Percentiles rank a stretch among this genome's conserved stretches.
These are phyloP conservation scores for Psix sp. DNA, from an alignment of 1,140 invertebrate species.

Conservation along the genomic window DNA sequence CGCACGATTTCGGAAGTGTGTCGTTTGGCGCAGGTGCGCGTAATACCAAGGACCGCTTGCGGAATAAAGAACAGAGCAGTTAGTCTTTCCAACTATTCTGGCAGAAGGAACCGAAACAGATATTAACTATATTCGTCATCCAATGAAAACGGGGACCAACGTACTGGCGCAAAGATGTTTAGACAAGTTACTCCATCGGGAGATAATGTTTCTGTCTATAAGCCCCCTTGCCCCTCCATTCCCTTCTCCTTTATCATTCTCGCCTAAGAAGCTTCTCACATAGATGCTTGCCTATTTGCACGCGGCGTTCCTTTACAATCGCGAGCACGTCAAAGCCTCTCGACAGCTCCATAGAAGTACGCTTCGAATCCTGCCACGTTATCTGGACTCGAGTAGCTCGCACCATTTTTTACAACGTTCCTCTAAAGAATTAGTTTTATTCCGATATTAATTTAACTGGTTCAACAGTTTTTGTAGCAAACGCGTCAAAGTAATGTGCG, in stretches of 20 bases:
- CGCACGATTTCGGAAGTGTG: slow-evolving; percentile 56
- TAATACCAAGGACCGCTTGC: slow-evolving; percentile 3
- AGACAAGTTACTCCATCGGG: slow-evolving; percentile 64
- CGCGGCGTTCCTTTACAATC: slow-evolving; percentile 31
- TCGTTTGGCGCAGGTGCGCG: slow-evolving; percentile 54
- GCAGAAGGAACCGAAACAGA: slow-evolving; percentile 37
- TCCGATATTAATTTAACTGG: slow-evolving; percentile 36
- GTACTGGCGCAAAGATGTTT: slow-evolving; percentile 66
- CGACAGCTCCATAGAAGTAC: no score
- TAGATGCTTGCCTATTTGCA: slow-evolving; percentile 46
- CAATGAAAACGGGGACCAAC: slow-evolving; percentile 63
- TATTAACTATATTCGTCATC: slow-evolving; percentile 66
- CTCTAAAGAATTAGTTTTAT: slow-evolving; percentile 28
- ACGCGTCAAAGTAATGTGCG: slow-evolving; percentile 28
- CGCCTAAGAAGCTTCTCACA: slow-evolving; percentile 57
- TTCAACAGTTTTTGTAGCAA: slow-evolving; percentile 21
- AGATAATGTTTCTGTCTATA: slow-evolving; percentile 58
- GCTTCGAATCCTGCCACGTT: no score
- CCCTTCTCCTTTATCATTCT: slow-evolving; percentile 61
- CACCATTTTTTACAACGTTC: no score
- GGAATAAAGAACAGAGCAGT: slow-evolving; percentile 44
- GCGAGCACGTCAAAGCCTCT: slow-evolving; percentile 37
- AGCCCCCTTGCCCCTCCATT: background rate
- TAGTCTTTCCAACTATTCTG: slow-evolving; percentile 25
- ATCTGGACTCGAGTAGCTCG: no score